Evolutionary conservation across 2,113 vertebrate genomes (phyloP).

Genomic region (Arothron firmamentum): DNA sequence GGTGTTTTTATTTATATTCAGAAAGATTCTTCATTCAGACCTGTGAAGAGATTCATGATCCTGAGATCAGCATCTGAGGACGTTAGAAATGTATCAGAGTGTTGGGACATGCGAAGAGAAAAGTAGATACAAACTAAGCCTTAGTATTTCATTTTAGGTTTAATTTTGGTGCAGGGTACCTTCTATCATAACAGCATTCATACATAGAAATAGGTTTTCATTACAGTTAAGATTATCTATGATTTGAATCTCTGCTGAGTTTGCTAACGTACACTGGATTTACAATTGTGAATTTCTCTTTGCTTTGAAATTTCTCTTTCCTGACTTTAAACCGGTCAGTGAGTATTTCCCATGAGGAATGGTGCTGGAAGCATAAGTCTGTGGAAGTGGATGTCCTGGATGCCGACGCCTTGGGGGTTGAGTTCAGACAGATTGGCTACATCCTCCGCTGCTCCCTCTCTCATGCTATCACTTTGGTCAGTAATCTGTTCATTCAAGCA

Average conservation of each 20-base stretch:
- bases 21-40: too few relatives aligned
- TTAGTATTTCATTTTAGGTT: too few relatives aligned
- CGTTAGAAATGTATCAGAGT: too few relatives aligned
- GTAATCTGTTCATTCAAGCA: slow-evolving; percentile 21
- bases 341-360: slow-evolving; percentile 91
- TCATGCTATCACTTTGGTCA: slow-evolving; percentile 94
- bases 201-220: too few relatives aligned
- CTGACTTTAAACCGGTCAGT: slow-evolving; percentile 59
- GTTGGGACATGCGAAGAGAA: too few relatives aligned
- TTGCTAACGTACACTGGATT: not conserved
- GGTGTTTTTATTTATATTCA: too few relatives aligned
- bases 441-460: slow-evolving; percentile 96
- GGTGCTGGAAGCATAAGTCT: slow-evolving; percentile 98
- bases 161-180: too few relatives aligned
- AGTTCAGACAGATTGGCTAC: slow-evolving; percentile 96
- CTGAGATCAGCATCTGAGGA: too few relatives aligned
- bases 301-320: not conserved
- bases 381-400: slow-evolving; percentile 90
- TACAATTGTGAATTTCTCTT: not conserved
- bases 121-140: too few relatives aligned
- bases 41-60: too few relatives aligned
- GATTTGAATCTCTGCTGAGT: not conserved
- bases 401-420: slow-evolving; percentile 80
- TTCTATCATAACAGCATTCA: too few relatives aligned
- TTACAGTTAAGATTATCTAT: too few relatives aligned